These are phyloP conservation scores for Gila orcuttii DNA, from an alignment of 2,113 vertebrate species.

Conservation along the genomic window DNA sequence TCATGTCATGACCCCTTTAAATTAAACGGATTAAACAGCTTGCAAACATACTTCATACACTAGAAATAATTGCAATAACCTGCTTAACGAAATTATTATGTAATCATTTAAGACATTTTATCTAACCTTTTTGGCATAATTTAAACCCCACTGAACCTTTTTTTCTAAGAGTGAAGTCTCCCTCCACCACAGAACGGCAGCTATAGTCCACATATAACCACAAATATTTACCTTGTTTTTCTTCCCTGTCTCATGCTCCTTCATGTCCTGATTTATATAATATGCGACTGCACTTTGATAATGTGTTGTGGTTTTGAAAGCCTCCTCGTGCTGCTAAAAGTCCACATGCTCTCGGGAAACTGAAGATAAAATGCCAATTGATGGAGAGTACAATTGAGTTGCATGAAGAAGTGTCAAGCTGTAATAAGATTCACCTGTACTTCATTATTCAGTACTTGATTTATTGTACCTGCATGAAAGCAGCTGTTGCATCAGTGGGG, in stretches of 20 bases:
- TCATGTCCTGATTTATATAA: conserved; percentile 51
- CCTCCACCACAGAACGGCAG: not conserved
- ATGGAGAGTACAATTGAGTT: conserved; percentile 60
- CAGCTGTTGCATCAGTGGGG: conserved; percentile 70
- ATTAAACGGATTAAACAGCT: too few relatives aligned
- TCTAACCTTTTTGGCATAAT: too few relatives aligned
- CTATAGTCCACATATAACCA: not conserved
- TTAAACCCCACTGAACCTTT: too few relatives aligned
- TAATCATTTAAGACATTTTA: too few relatives aligned
- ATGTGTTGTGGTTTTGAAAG: conserved; percentile 72
- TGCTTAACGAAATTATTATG: too few relatives aligned
- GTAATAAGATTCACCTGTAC: conserved; percentile 66
- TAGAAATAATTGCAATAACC: too few relatives aligned
- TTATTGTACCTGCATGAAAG: conserved; percentile 62
- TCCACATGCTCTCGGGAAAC: conserved; percentile 66
- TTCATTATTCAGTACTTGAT: conserved; percentile 41
- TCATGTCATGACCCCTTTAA: too few relatives aligned
- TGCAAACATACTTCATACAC: too few relatives aligned
- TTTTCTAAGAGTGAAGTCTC: not conserved
- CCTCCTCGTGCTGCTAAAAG: conserved; percentile 74
- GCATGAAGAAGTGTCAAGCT: conserved; percentile 74
- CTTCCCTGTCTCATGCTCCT: conserved; percentile 44
- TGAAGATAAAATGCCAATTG: conserved; percentile 51
- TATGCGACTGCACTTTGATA: conserved; percentile 64
- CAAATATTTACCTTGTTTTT: not conserved